phyloP scores from a whole-genome alignment of 2,888 invertebrate species.

The Thymelicus acteon region DNA sequence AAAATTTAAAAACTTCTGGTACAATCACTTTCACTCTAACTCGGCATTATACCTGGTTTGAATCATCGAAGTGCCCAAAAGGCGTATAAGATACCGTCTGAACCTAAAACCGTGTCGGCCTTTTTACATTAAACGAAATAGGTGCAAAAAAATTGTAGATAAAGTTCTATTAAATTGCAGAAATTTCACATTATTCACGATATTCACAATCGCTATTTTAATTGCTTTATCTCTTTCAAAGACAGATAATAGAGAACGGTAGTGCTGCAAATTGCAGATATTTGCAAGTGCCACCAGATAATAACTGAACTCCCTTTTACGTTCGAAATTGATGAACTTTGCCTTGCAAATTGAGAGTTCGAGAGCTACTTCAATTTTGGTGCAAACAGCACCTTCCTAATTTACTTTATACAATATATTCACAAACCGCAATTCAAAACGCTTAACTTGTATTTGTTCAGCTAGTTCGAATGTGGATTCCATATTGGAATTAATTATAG shows the following conservation, averaged over 20 bases:
- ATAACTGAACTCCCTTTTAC: conserved; percentile 28
- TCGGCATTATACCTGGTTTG: conserved; percentile 39
- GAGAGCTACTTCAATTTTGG: conserved; percentile 8
- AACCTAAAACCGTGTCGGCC: conserved; percentile 39
- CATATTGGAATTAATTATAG: neutral
- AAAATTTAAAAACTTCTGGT: neutral
- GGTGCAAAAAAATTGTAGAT: neutral
- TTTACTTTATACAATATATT: conserved; percentile 30
- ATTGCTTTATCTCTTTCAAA: conserved; percentile 32
- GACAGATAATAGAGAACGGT: conserved; percentile 24
- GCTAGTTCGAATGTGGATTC: conserved; percentile 7
- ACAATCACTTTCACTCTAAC: conserved; percentile 38
- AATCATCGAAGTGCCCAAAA: conserved; percentile 11
- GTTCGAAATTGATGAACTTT: conserved; percentile 28
- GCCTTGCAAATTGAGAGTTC: conserved; percentile 24
- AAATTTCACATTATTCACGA: conserved; percentile 28
- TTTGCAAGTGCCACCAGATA: conserved; percentile 32
- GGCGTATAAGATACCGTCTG: conserved; percentile 10
- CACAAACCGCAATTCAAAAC: conserved; percentile 19
- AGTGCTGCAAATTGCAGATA: conserved; percentile 31
- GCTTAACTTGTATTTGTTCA: conserved; percentile 22
- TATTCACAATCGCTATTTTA: conserved; percentile 29
- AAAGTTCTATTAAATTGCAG: conserved; percentile 22
- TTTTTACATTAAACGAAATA: conserved; percentile 33
- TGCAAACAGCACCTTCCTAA: conserved; percentile 24